Conservation (phyloP, 2,797 vertebrate genomes). For the Thamnophis elegans region DNA sequence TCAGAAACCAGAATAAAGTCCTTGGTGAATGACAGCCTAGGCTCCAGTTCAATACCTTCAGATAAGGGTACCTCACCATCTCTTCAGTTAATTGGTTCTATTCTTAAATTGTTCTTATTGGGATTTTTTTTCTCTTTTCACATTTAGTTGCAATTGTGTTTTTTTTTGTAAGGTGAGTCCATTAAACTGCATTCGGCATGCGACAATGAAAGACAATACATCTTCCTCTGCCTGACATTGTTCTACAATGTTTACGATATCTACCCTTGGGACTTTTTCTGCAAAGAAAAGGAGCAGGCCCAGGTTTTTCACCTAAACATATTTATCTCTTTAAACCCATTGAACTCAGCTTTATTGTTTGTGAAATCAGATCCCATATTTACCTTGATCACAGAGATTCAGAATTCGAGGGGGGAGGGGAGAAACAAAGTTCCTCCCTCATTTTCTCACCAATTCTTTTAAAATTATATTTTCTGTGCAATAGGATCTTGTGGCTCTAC, state of each 20-base stretch:
- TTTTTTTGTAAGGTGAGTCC: background rate
- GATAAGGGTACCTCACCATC: background rate
- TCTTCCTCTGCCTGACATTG: background rate
- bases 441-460: background rate
- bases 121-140: background rate
- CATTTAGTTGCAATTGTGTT: background rate
- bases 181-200: background rate
- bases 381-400: background rate
- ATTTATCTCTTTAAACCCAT: background rate
- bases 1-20: background rate
- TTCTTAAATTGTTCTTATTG: background rate
- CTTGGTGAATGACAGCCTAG: background rate
- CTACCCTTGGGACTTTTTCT: background rate
- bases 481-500: no score
- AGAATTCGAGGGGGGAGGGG: background rate
- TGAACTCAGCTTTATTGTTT: background rate
- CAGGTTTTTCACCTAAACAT: background rate
- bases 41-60: background rate
- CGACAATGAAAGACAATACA: background rate
- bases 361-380: background rate
- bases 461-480: background rate
- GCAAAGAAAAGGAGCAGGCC: background rate
- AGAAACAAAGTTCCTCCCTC: background rate
- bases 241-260: background rate
- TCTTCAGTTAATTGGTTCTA: background rate